Conservation (phyloP, 2,797 vertebrate genomes). For the Mycteria americana region DNA sequence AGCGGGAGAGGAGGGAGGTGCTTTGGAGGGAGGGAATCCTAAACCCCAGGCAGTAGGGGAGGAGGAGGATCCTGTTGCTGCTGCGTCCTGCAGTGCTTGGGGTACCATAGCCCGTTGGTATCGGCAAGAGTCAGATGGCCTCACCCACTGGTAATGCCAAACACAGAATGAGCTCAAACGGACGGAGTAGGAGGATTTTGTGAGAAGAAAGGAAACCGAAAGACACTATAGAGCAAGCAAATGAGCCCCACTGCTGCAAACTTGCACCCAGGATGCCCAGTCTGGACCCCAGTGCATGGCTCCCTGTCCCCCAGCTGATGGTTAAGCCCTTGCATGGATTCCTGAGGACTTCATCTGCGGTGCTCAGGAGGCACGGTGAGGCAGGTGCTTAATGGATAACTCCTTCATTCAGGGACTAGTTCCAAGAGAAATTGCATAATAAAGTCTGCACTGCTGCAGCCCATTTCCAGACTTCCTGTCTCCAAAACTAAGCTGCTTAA, state of each 20-base stretch:
- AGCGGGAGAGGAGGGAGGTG: neutral
- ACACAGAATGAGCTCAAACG: neutral
- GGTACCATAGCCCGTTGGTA: neutral
- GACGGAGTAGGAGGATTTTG: neutral
- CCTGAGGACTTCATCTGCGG: neutral
- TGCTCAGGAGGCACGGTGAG: neutral
- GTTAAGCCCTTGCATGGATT: neutral
- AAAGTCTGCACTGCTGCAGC: slow-evolving; percentile 48
- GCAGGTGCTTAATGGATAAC: slow-evolving; percentile 38
- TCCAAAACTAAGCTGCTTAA: slow-evolving; percentile 48
- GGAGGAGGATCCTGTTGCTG: neutral
- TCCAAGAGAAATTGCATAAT: slow-evolving; percentile 51
- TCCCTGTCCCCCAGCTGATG: neutral
- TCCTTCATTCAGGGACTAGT: slow-evolving; percentile 15
- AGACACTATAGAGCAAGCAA: neutral
- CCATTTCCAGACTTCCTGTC: slow-evolving; percentile 41
- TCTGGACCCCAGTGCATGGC: neutral
- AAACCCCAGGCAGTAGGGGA: neutral
- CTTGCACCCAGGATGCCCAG: neutral
- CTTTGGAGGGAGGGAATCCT: neutral
- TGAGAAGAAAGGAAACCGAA: neutral
- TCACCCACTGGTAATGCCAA: neutral
- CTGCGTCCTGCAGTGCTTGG: neutral
- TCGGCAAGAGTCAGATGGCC: neutral
- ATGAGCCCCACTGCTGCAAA: neutral